Evolutionary conservation across 2,888 invertebrate species (phyloP), one percentile per base, ranked within the genome.

Genomic region (Limnephilus auricula): DNA sequence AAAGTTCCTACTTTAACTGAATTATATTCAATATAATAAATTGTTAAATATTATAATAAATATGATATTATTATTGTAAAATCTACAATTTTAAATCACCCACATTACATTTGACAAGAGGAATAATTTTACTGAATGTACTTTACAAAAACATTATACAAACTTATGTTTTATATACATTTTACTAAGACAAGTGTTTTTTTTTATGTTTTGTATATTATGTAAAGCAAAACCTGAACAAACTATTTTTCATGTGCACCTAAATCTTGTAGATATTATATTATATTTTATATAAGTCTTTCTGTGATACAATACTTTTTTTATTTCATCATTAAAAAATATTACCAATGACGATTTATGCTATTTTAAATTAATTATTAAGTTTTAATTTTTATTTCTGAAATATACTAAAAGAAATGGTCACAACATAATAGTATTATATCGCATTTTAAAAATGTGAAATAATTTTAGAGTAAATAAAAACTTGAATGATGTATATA

Each of bases 171-270:
- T 2, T 50, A 18, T 65, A 25, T 25, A 6, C 65, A 65, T 65
- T 65, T 65, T 65, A 65, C 65, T 25, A 65, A 65, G 65, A n/a
- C 65, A 15, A 25, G 18, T 65, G 45, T 0, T 65, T 65, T 65
- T 65, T 65, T n/a, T 65, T 0, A n/a, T 9, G 2, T 65, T 65
- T 65, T n/a, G 25, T n/a, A 65, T 65, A 9, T 65, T 25, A 65
- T 65, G 65, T 5, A 65, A 65, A n/a, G 25, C 65, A 65, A 65
- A 65, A 65, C 65, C 5, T 25, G 85, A 40, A 34, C 13, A 45
- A 85, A 45, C 30, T 45, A 18, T 85, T 84, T 84, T 85, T 65
- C 65, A 25, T 65, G 65, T 65, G 25, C 65, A 65, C 65, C 25
- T 65, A 65, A 25, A 65, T 65, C 25, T 65, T 65, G 65, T 65